These are phyloP conservation scores for Eurois occulta DNA, from an alignment of 2,888 invertebrate species.

Conservation along the genomic window DNA sequence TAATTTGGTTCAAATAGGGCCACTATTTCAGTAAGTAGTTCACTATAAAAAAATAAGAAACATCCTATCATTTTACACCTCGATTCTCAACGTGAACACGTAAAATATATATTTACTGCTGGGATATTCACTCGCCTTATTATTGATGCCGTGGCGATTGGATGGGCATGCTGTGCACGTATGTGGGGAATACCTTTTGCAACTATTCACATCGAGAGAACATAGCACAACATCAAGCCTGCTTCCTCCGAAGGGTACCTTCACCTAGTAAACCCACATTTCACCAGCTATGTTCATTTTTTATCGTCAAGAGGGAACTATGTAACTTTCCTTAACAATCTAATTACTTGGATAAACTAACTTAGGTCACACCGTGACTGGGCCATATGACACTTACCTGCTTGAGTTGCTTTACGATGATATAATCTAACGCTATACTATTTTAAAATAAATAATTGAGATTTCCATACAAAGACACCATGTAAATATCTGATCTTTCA, in stretches of 20 bases:
- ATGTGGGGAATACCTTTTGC: not conserved
- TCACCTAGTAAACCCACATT: not conserved
- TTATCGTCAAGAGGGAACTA: not conserved
- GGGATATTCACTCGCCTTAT: conserved; percentile 12
- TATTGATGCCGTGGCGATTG: conserved; percentile 8
- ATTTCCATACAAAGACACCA: not conserved
- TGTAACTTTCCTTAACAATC: not conserved
- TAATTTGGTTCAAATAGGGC: no score
- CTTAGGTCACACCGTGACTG: not conserved
- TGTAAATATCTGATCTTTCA: not conserved
- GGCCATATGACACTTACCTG: not conserved
- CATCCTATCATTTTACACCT: no score
- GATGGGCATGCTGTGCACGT: not conserved
- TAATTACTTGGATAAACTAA: not conserved
- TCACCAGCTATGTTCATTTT: not conserved
- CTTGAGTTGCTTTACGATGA: not conserved
- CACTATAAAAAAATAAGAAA: no score
- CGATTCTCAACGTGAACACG: no score
- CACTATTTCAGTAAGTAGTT: no score
- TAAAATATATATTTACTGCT: no score
- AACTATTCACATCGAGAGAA: not conserved
- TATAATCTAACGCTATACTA: not conserved
- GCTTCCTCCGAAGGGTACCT: not conserved
- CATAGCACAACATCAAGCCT: not conserved
- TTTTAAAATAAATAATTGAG: not conserved